phyloP scores from a whole-genome alignment of 35 echinoderm and acorn worm genomes.

The Ophiothrix spiculata region DNA sequence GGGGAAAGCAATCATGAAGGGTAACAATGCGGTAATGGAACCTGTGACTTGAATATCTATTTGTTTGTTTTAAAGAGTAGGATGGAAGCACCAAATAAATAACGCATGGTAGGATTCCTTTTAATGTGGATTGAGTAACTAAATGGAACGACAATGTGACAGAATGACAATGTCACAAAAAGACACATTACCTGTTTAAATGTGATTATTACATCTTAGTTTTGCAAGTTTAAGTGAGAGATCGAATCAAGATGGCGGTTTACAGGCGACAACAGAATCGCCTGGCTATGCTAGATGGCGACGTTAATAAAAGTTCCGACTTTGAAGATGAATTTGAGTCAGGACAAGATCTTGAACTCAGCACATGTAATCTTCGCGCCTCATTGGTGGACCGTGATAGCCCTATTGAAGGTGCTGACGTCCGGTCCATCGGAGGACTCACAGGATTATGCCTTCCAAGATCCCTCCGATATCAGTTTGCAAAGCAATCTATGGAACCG shows the following conservation, averaged over 20 bases:
- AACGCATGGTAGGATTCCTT: too few species aligned
- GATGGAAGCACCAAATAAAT: too few species aligned
- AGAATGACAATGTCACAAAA: too few species aligned
- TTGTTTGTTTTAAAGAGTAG: too few species aligned
- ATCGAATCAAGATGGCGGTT: slow-evolving; percentile 1
- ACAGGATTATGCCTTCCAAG: not conserved
- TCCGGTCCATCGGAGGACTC: not conserved
- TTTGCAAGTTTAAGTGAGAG: too few species aligned
- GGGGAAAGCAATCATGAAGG: too few species aligned
- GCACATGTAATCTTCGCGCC: not conserved
- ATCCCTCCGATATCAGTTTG: slow-evolving; percentile 37
- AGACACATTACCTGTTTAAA: too few species aligned
- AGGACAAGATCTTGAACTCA: not conserved
- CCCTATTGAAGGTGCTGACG: not conserved
- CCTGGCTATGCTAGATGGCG: not conserved
- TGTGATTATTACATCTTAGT: too few species aligned
- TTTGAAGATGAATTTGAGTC: not conserved
- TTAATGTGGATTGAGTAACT: too few species aligned
- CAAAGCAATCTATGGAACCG: slow-evolving; percentile 49
- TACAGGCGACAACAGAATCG: not conserved
- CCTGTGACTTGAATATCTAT: too few species aligned
- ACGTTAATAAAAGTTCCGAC: not conserved
- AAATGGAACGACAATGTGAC: too few species aligned
- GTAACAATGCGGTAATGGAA: too few species aligned
- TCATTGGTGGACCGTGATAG: not conserved